Evolutionary conservation across 2,888 invertebrate genomes (phyloP).

Genomic region (Alcis repandata): DNA sequence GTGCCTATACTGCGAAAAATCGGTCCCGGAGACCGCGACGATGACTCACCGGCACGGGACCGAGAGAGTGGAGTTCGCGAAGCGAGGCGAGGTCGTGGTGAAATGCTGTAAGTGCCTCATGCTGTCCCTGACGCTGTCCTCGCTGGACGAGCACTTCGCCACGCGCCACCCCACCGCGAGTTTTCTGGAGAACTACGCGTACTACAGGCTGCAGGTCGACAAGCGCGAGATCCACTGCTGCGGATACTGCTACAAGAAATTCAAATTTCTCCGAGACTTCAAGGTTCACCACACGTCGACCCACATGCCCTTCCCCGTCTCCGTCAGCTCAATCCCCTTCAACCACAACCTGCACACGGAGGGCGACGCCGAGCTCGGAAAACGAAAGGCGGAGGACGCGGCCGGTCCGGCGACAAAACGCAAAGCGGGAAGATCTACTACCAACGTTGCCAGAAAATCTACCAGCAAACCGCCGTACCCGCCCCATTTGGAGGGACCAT

Average conservation of each 20-base stretch:
- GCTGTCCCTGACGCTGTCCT: constrained; percentile 61
- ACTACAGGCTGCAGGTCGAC: constrained; percentile 57
- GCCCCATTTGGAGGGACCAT: constrained; percentile 61
- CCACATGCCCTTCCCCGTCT: constrained; percentile 53
- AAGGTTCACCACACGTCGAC: constrained; percentile 58
- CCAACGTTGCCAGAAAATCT: constrained; percentile 80
- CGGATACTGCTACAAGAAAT: constrained; percentile 57
- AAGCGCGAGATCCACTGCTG: constrained; percentile 56
- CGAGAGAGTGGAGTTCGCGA: constrained; percentile 59
- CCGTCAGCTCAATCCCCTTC: constrained; percentile 50
- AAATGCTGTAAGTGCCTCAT: constrained; percentile 78
- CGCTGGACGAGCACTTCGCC: constrained; percentile 71
- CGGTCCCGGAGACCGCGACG: constrained; percentile 51
- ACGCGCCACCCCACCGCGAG: constrained; percentile 54
- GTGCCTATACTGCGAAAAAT: constrained; percentile 70
- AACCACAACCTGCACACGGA: constrained; percentile 37
- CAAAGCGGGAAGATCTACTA: constrained; percentile 69
- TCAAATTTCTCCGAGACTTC: constrained; percentile 58
- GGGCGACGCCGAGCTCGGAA: constrained; percentile 31
- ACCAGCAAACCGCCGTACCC: constrained; percentile 75
- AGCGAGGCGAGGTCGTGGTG: constrained; percentile 70
- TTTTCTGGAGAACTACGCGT: constrained; percentile 59
- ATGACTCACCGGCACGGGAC: constrained; percentile 60
- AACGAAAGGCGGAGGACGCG: constrained; percentile 44
- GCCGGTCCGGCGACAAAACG: constrained; percentile 44